A percentile compares a stretch with the other conserved stretches of the same genome.
These are phyloP conservation scores for Rotaria socialis DNA, from an alignment of 2,888 invertebrate genomes.

Conservation along the genomic window DNA sequence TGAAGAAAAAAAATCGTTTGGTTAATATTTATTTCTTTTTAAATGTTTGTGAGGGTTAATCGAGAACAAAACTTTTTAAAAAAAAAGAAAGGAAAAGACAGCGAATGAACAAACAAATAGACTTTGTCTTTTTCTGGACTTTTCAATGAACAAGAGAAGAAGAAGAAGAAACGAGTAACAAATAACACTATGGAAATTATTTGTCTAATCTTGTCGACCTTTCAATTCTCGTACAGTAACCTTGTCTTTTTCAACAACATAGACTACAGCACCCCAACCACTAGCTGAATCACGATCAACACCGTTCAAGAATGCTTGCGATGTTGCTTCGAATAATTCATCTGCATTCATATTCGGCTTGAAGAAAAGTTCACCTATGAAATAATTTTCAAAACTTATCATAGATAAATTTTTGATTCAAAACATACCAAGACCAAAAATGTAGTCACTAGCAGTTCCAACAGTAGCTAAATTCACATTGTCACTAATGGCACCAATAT, in stretches of 20 bases:
- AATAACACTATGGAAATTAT: not conserved
- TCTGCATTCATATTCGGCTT: constrained; percentile 67
- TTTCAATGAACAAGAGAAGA: not conserved
- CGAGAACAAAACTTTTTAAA: too few relatives aligned
- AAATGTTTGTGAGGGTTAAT: too few relatives aligned
- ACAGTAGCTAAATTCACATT: constrained; percentile 95
- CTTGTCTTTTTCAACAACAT: constrained; percentile 89
- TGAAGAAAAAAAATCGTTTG: too few relatives aligned
- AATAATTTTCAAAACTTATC: not conserved
- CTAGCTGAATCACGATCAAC: constrained; percentile 93
- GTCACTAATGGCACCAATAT: constrained; percentile 82
- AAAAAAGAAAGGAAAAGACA: too few relatives aligned
- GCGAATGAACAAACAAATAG: not conserved
- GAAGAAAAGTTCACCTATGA: not conserved
- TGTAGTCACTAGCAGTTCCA: constrained; percentile 73
- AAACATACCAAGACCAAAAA: constrained; percentile 79
- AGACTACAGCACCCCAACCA: constrained; percentile 94
- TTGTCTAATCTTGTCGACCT: constrained; percentile 82
- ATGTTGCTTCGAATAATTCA: constrained; percentile 89
- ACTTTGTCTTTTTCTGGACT: not conserved
- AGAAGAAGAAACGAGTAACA: not conserved
- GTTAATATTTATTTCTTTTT: too few relatives aligned
- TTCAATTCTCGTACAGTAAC: constrained; percentile 81
- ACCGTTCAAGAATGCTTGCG: constrained; percentile 86
- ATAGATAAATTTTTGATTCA: constrained; percentile 56